phyloP scores from a whole-genome alignment of 2,888 invertebrate genomes.

The Dicyrtoma fusca region DNA sequence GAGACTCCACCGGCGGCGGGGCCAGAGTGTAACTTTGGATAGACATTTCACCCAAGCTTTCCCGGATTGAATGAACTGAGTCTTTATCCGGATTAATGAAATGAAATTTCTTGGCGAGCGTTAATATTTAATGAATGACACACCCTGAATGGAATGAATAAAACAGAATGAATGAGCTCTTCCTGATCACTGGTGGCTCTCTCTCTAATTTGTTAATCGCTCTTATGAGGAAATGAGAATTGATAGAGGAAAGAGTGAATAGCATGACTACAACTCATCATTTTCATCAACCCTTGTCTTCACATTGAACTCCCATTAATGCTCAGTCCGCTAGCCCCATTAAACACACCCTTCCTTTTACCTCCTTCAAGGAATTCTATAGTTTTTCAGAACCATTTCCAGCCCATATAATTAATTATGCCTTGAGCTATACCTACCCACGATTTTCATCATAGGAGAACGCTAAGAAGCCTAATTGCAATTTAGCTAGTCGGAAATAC shows the following conservation, averaged over 20 bases:
- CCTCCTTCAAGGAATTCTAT: conserved; percentile 33
- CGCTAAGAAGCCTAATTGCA: no score
- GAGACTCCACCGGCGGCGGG: no score
- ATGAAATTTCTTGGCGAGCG: conserved; percentile 44
- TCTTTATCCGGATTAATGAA: conserved; percentile 31
- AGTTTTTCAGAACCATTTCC: neutral
- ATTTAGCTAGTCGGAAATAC: no score
- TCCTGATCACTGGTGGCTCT: conserved; percentile 33
- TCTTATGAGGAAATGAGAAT: conserved; percentile 53
- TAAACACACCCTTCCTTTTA: conserved; percentile 53
- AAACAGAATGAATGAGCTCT: conserved; percentile 28
- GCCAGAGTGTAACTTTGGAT: no score
- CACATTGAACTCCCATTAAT: conserved; percentile 9
- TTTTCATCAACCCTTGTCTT: conserved; percentile 47
- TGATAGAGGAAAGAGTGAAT: conserved; percentile 48
- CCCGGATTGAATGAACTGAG: no score
- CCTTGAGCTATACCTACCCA: no score
- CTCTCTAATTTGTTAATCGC: conserved; percentile 51
- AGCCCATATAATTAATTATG: no score
- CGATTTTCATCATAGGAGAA: no score
- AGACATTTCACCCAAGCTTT: no score
- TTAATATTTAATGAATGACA: conserved; percentile 47
- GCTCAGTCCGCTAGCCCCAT: conserved; percentile 37
- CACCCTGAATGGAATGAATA: conserved; percentile 38
- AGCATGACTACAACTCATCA: conserved; percentile 56